These are phyloP conservation scores for Noturus placidus DNA, from an alignment of 2,113 vertebrate species.

Conservation along the genomic window DNA sequence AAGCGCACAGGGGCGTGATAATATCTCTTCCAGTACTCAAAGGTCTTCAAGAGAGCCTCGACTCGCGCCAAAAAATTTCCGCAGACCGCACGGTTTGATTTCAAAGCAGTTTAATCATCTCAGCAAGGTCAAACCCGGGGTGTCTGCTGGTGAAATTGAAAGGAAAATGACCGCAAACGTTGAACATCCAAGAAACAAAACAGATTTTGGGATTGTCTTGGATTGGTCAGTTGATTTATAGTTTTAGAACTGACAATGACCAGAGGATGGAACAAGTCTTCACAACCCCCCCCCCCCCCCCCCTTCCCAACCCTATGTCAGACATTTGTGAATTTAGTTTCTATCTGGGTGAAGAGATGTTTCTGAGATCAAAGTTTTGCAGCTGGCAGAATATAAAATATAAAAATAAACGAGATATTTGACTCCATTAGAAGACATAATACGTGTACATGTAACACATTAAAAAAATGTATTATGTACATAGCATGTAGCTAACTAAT, in stretches of 20 bases:
- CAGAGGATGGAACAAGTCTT: not conserved
- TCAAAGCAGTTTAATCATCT: constrained; percentile 48
- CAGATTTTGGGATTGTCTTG: not conserved
- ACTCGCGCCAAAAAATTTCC: constrained; percentile 33
- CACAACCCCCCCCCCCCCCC: too few relatives aligned
- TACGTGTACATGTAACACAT: too few relatives aligned
- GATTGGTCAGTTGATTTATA: not conserved
- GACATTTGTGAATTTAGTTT: not conserved
- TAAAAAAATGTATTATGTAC: not conserved
- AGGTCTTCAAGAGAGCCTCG: constrained; percentile 41
- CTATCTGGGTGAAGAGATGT: not conserved
- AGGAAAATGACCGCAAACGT: constrained; percentile 21
- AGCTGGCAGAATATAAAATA: not conserved
- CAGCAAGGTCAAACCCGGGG: constrained; percentile 37
- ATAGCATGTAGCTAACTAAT: not conserved
- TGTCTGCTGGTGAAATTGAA: constrained; percentile 30
- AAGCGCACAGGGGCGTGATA: constrained; percentile 36
- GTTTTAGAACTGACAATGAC: not conserved
- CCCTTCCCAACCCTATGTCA: too few relatives aligned
- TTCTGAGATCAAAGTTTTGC: not conserved
- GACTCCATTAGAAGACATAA: too few relatives aligned
- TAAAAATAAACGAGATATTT: not conserved
- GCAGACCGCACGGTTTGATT: constrained; percentile 21
- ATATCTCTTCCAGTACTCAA: constrained; percentile 40
- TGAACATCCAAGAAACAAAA: constrained; percentile 22